Conservation (phyloP, 2,113 vertebrate species). For the Cyanoramphus novaezelandiae region DNA sequence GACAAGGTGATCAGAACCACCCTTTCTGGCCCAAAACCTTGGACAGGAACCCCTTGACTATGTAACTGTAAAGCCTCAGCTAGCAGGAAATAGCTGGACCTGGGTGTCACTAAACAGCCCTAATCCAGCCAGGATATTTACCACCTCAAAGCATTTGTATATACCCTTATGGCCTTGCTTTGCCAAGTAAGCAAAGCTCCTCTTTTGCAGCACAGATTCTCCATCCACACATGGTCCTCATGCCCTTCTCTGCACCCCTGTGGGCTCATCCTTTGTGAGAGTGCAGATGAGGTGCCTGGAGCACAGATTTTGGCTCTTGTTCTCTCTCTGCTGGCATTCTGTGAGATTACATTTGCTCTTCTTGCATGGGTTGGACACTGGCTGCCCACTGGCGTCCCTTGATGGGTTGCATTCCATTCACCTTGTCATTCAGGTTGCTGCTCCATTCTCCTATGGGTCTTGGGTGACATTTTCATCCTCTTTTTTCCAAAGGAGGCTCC, state of each 20-base stretch:
- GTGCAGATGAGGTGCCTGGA: background rate
- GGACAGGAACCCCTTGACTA: background rate
- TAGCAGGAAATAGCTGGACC: background rate
- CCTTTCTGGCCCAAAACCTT: background rate
- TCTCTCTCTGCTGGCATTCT: constrained; percentile 20
- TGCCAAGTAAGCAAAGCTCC: background rate
- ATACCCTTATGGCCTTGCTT: background rate
- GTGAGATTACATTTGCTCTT: background rate
- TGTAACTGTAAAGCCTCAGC: background rate
- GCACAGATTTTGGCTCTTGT: background rate
- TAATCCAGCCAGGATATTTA: background rate
- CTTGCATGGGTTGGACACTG: background rate
- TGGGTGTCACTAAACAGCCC: background rate
- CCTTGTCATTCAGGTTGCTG: background rate
- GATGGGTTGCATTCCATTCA: background rate
- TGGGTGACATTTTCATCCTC: background rate
- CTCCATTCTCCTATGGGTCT: background rate
- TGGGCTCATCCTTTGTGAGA: background rate
- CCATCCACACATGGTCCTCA: background rate
- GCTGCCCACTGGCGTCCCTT: background rate
- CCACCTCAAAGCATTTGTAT: background rate
- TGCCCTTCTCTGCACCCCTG: background rate
- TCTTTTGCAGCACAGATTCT: background rate
- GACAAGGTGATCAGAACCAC: background rate
- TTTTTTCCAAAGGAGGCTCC: background rate